A percentile compares a stretch with the other conserved stretches of the same genome.
Conservation (phyloP, 2,113 vertebrate genomes). For the Regulus satrapa region DNA sequence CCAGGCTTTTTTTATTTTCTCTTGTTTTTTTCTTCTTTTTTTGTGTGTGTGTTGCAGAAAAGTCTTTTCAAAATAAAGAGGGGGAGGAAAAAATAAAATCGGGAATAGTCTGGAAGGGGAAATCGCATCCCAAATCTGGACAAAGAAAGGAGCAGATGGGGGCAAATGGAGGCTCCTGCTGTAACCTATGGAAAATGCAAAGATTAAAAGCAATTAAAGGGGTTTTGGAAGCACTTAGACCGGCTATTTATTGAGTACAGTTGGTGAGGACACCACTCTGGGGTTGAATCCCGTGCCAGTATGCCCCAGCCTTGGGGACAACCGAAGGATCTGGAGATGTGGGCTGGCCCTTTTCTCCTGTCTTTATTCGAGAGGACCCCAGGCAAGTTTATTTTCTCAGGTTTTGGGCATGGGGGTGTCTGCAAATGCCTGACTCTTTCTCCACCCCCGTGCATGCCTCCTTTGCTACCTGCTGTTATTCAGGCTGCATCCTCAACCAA, state of each 20-base stretch:
- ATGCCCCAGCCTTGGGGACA: background rate
- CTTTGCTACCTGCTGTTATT: background rate
- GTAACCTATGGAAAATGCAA: background rate
- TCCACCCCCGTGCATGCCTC: no score
- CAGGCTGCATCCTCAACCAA: background rate
- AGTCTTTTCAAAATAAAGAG: background rate
- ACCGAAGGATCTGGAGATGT: background rate
- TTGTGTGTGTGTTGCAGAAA: background rate
- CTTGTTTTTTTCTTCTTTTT: background rate
- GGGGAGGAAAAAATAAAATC: no score
- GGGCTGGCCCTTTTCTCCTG: background rate
- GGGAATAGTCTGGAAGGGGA: background rate
- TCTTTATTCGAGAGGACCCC: background rate
- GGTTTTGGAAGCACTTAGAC: background rate
- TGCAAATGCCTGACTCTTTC: background rate
- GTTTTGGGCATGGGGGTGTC: background rate
- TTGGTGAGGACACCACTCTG: background rate
- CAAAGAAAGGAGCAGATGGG: background rate
- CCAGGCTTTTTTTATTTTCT: background rate
- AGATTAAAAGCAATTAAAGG: background rate
- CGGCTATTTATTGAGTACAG: background rate
- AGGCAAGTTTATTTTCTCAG: background rate
- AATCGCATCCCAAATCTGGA: background rate
- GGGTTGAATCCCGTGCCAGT: accelerated
- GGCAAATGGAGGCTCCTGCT: background rate